Evolutionary conservation across 2,888 invertebrate genomes (phyloP).

Genomic region (Microplitis deprimator): DNA sequence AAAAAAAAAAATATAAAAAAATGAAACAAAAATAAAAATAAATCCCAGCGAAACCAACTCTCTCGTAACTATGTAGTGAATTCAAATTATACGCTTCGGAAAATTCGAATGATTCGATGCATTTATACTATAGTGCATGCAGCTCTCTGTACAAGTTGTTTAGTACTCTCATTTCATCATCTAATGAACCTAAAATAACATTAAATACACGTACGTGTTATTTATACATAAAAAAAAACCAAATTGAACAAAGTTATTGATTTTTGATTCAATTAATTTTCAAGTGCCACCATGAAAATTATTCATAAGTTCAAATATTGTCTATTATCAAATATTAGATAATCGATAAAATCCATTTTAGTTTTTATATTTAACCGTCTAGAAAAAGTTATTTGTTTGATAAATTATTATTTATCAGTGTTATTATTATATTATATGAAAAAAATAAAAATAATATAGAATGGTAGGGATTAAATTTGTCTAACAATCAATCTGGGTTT

Average conservation of each 20-base stretch:
- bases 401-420: no score
- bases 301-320: no score
- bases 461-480: background rate
- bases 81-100: conserved; percentile 38
- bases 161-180: conserved; percentile 3
- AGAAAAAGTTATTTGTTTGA: no score
- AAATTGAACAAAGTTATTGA: no score
- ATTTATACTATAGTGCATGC: conserved; percentile 19
- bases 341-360: no score
- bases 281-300: no score
- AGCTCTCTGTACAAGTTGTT: conserved; percentile 1
- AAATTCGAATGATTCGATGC: conserved; percentile 32
- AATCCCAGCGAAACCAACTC: conserved; percentile 28
- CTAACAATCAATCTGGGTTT: conserved; percentile 50
- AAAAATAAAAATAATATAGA: background rate
- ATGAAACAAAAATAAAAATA: conserved; percentile 7
- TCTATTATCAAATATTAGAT: no score
- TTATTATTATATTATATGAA: background rate
- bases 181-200: background rate
- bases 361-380: no score
- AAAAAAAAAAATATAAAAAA: background rate
- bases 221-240: background rate
- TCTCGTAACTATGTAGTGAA: conserved; percentile 35
- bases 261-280: no score
- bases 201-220: conserved; percentile 20